Evolutionary conservation across 2,797 vertebrate genomes (phyloP), one percentile per base, ranked within the genome.

Genomic region (Artibeus jamaicensis): DNA sequence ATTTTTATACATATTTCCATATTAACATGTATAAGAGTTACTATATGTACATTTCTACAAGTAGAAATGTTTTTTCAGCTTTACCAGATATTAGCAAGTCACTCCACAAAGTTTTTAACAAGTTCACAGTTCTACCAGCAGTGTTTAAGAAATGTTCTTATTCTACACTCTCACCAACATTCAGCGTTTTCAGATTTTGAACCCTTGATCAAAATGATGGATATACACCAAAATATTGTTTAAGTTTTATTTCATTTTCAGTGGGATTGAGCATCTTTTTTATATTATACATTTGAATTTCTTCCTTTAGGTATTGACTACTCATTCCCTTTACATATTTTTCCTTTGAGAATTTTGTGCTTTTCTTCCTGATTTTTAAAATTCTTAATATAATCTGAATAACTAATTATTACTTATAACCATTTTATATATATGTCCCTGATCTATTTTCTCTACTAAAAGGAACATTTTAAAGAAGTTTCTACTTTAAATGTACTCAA

Each of bases 281-380:
- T 96, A 87, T 74, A 65, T 85, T 77, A 84, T 42, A 74, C 7
- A 65, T 73, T 95, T 77, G 34, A 26, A 34, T 85, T 76, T 87
- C 62, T 93, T 89, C 4, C 44, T 74, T 26, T 65, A 9, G 26
- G 10, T 68, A 46, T 62, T 50, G 73, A 7, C 29, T 57, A 1
- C n/a, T 68, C 22, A 70, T 59, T 94, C 88, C 22, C n/a, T 93
- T 86, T 62, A 46, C n/a, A 21, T 68, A 46, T 10, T 74, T 70
- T 62, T 84, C 29, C 84, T 39, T 39, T 46, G 42, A 83, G 3
- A 74, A 21, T 88, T 73, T 62, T 81, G 1, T 71, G 12, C 7
- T 71, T 94, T 77, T 44, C 18, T 32, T 44, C 8, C 7, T 73
- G 68, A 89, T 37, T 89, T 88, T 29, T 50, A 24, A 81, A 67